Conservation (phyloP, 2,888 invertebrate genomes). For the Acanthoscelides obtectus region DNA sequence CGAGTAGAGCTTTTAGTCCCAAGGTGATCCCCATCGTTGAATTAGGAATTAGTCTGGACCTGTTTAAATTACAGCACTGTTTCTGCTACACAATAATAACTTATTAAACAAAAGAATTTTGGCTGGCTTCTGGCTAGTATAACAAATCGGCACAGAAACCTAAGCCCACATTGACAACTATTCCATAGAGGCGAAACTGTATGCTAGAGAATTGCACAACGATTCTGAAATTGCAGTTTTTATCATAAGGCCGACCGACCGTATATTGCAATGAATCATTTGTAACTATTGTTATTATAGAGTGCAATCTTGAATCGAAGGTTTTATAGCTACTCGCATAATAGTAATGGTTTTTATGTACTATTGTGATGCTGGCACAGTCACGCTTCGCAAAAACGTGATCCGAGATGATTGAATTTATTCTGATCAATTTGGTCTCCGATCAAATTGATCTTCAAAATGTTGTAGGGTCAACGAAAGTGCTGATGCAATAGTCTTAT, state of each 20-base stretch:
- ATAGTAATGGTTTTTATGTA: neutral
- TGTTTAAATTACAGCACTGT: no score
- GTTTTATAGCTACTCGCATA: neutral
- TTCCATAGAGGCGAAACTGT: neutral
- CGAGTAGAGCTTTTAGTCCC: no score
- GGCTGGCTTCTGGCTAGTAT: no score
- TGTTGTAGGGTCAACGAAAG: no score
- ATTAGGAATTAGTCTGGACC: no score
- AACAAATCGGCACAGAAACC: neutral
- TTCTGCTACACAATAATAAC: no score
- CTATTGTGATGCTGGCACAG: neutral
- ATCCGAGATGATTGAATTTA: neutral
- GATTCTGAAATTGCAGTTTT: neutral
- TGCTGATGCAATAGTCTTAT: no score
- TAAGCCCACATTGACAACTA: neutral
- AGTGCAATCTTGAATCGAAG: neutral
- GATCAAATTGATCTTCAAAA: no score
- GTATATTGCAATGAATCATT: neutral
- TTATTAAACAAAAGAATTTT: no score
- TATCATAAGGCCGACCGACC: neutral
- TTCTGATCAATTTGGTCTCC: neutral
- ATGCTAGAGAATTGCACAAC: neutral
- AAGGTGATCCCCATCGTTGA: no score
- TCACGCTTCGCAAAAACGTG: neutral
- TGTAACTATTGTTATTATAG: neutral